These are phyloP conservation scores for Thymallus thymallus DNA, from an alignment of 2,113 vertebrate species.

Conservation along the genomic window DNA sequence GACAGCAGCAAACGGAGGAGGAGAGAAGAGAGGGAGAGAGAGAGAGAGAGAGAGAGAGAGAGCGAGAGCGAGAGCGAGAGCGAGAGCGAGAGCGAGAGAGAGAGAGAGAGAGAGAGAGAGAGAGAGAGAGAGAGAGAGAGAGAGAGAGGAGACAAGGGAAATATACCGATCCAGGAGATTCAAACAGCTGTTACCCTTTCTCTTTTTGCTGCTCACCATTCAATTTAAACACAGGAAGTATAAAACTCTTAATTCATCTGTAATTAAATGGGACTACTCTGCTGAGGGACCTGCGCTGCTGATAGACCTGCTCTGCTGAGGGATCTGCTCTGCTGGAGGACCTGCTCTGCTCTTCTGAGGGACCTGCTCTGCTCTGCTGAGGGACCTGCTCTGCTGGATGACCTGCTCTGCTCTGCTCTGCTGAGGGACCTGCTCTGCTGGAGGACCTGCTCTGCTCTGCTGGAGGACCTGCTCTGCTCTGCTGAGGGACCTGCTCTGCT, in stretches of 20 bases:
- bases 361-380: no score
- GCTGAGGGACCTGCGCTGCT: conserved; percentile 44
- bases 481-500: no score
- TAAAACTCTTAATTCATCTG: conserved; percentile 27
- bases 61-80: neutral
- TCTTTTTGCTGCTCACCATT: neutral
- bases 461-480: no score
- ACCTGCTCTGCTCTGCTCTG: no score
- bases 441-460: no score
- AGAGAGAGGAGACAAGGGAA: conserved; percentile 31
- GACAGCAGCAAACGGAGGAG: conserved; percentile 72
- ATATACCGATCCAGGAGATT: conserved; percentile 23
- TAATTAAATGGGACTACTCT: conserved; percentile 41
- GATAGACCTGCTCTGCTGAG: no score
- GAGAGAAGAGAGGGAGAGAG: neutral
- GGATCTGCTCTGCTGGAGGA: no score
- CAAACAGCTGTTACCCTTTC: conserved; percentile 29
- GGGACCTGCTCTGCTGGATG: no score
- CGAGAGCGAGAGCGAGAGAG: conserved; percentile 1
- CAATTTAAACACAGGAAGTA: conserved; percentile 14
- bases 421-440: no score
- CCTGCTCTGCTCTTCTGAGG: no score
- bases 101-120: conserved; percentile 1
- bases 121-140: neutral
- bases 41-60: conserved; percentile 8